These are phyloP conservation scores for Thecocarcelia acutangulata DNA, from an alignment of 2,888 invertebrate genomes.

Conservation along the genomic window DNA sequence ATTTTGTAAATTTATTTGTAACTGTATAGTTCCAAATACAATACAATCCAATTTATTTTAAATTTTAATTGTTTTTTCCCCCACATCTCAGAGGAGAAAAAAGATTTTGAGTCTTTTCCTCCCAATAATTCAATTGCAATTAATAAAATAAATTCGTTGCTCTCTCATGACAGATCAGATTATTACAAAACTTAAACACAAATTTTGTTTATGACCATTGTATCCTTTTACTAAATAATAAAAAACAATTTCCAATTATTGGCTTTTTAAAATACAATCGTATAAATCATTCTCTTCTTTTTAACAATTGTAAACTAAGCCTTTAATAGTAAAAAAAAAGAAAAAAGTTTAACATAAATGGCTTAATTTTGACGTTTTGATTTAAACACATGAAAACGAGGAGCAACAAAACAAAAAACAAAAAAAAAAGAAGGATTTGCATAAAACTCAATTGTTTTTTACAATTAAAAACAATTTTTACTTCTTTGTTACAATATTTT, in stretches of 20 bases:
- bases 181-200: background rate
- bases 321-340: background rate
- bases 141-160: slow-evolving; percentile 1
- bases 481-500: slow-evolving; percentile 23
- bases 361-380: slow-evolving; percentile 40
- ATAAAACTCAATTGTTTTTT: slow-evolving; percentile 17
- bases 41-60: no score
- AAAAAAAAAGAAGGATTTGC: background rate
- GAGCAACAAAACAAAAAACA: no score
- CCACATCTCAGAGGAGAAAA: no score
- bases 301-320: slow-evolving; percentile 10
- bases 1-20: no score
- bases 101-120: no score
- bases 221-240: background rate
- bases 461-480: slow-evolving; percentile 28
- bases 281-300: slow-evolving; percentile 15
- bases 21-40: no score
- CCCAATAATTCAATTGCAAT: slow-evolving; percentile 1
- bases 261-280: background rate
- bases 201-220: background rate
- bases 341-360: background rate
- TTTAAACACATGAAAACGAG: slow-evolving; percentile 15
- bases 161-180: slow-evolving; percentile 2
- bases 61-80: no score
- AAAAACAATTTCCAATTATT: background rate